Base-by-base conservation (phyloP, 1,140 invertebrate genomes). In the Fopius arisanus region DNA sequence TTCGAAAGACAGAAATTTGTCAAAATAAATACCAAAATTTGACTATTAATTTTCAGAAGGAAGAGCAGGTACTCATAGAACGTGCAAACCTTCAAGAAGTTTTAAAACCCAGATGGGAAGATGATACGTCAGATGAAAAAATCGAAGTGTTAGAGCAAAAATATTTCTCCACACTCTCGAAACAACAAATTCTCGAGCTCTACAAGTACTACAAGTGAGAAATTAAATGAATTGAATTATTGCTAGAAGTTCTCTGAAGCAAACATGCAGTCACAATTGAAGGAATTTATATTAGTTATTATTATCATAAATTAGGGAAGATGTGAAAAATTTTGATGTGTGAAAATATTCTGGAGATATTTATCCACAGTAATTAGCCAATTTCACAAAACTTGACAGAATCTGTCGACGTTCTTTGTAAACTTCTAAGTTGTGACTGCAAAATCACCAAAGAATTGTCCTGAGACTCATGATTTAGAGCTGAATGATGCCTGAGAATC, bases 41-140 rank as follows among this genome's bases (percentile, higher is more conserved):
- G 70, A 6, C 16, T 26, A 29, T 67, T 74, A 54, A 59, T 71
- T 74, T 51, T 81, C 87, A 51, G 43, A 89, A 95, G 87, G 92
- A 94, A 78, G 96, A 97, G 88, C 94, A 96, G 86, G 90, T 92
- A 86, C 88, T 96, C 77, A 94, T 96, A 76, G 90, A 93, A 81
- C 90, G 92, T 85, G 92, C 93, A 33, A 90, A 90, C 33, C 89
- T 96, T 12, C 90, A 92, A 75, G 90, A 93, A 72, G 89, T 94
- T 41, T 93, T 95, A 70, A 92, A 93, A 81, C 93, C 94, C 0
- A 91, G 94, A 79, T 95, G 94, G 93, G 92, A 92, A 74, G 95
- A 95, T 92, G 26, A 93, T 92, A 77, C 93, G 93, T 12, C 43
- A n/a, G 16, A 2, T 48, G 89, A 90, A 7, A 93, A 93, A 19